Conservation (phyloP, 2,797 vertebrate species). For the Phrynocephalus vlangalii region DNA sequence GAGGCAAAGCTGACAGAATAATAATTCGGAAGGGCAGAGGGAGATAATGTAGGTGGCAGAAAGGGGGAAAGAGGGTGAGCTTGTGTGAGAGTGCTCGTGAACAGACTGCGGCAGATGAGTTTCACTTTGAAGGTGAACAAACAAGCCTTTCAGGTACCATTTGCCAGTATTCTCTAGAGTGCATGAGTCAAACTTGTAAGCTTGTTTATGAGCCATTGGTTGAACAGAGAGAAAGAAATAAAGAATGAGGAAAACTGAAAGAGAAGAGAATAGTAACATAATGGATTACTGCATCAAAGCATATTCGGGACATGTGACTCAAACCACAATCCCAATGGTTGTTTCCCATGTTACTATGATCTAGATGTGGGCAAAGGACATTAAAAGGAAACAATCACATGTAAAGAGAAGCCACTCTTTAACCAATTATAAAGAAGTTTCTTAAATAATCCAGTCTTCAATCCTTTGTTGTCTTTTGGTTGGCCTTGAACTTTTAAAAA, state of each 20-base stretch:
- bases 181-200: background rate
- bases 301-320: background rate
- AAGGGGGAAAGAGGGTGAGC: background rate
- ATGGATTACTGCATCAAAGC: background rate
- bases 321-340: background rate
- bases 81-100: background rate
- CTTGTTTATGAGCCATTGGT: background rate
- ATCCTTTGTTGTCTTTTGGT: background rate
- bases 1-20: conserved; percentile 19
- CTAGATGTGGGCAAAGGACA: background rate
- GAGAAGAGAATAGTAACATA: background rate
- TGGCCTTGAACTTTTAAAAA: background rate
- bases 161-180: background rate
- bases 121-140: background rate
- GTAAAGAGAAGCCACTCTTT: background rate
- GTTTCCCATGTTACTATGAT: background rate
- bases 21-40: conserved; percentile 1
- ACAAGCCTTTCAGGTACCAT: conserved; percentile 8
- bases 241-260: background rate
- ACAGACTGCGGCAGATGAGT: background rate
- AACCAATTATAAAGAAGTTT: background rate
- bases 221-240: background rate
- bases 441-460: background rate
- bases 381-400: background rate
- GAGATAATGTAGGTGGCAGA: background rate